Evolutionary conservation across 2,113 vertebrate species (phyloP), one percentile per base, ranked within the genome.

Genomic region (Archocentrus centrarchus): DNA sequence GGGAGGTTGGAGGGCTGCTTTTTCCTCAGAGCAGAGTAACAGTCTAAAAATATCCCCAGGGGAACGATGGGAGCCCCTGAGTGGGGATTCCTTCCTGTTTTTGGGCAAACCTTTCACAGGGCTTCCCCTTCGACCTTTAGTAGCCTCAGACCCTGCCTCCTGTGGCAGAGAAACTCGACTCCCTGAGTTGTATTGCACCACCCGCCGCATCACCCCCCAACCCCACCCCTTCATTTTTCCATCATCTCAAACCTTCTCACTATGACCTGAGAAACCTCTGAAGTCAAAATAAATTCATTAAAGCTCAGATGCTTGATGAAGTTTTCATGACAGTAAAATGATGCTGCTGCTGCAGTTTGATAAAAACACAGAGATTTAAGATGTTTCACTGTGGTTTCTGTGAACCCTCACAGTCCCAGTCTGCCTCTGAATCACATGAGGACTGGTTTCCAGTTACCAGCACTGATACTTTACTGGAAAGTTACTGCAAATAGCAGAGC

Each of bases 51-150:
- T 94, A 92, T 6, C 44, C 60, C 37, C 77, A 44, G 20, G 70
- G 64, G 86, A 5, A 41, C 39, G 68, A 79, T 27, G 83, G 91
- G 88, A 87, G 11, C 86, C 44, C 88, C 90, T 76, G 77, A 78
- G 62, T 14, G 44, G 90, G 91, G 88, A 89, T 80, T 83, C 91
- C 91, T 90, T 92, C 92, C 94, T 93, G 89, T 89, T 90, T 93
- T 90, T 91, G 93, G 93, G 39, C 80, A 86, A 70, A 88, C 81
- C 77, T 85, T 90, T 76, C 60, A 39, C 77, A 86, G 82, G 91
- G 83, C 24, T 83, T 91, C 86, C 88, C 93, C 84, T 62, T 15
- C 0, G 4, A 78, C 87, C 82, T 80, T 70, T 53, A 78, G 53
- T 66, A 11, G 27, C 59, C 60, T 61, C 2, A 13, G 11, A 13